Conservation (phyloP, 2,888 invertebrate species). For the Limulus polyphemus region DNA sequence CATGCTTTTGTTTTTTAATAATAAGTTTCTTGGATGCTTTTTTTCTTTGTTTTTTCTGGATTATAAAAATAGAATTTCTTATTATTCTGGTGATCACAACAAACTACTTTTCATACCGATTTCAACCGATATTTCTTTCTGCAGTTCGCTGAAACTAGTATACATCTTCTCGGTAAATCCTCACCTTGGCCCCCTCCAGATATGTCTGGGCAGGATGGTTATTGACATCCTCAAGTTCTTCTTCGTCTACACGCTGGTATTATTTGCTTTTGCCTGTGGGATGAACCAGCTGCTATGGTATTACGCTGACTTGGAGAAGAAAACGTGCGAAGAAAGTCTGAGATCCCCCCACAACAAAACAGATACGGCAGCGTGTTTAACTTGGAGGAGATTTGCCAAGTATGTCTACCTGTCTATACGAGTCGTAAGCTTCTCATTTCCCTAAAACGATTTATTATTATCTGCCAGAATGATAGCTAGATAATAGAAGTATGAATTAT, state of each 20-base stretch:
- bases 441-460: too few relatives aligned
- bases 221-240: conserved; percentile 50
- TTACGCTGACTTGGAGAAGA: conserved; percentile 47
- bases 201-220: conserved; percentile 49
- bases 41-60: too few relatives aligned
- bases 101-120: too few relatives aligned
- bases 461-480: too few relatives aligned
- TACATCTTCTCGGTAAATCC: conserved; percentile 52
- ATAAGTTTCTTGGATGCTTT: too few relatives aligned
- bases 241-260: conserved; percentile 44
- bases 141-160: conserved; percentile 47
- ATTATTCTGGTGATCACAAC: too few relatives aligned
- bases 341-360: conserved; percentile 14
- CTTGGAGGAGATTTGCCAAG: conserved; percentile 42
- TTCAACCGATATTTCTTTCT: too few relatives aligned
- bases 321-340: conserved; percentile 22
- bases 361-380: conserved; percentile 35
- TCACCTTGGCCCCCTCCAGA: conserved; percentile 48
- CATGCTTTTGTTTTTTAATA: too few relatives aligned
- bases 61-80: too few relatives aligned
- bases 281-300: conserved; percentile 82
- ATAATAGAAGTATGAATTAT: too few relatives aligned
- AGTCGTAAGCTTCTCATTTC: too few relatives aligned
- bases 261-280: conserved; percentile 51
- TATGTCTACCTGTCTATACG: conserved; percentile 20